These are phyloP conservation scores for Dromiciops gliroides DNA, from an alignment of 2,113 vertebrate species.

Conservation along the genomic window DNA sequence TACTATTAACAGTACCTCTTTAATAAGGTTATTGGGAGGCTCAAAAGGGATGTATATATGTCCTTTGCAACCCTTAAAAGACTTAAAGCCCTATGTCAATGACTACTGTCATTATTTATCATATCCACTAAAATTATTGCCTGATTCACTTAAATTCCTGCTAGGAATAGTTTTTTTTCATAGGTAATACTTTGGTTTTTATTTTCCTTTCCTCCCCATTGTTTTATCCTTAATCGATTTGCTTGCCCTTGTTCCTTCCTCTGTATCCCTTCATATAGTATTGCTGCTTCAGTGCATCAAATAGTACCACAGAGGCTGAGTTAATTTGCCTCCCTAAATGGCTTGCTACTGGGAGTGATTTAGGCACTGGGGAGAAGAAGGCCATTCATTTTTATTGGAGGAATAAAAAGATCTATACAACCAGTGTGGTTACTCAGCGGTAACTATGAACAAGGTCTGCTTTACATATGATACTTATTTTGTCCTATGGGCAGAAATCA, in stretches of 20 bases:
- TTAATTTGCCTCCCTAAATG: constrained; percentile 30
- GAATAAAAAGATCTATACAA: constrained; percentile 8
- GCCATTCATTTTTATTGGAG: constrained; percentile 37
- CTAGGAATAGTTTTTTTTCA: neutral
- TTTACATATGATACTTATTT: neutral
- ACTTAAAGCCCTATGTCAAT: neutral
- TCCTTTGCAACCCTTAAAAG: neutral
- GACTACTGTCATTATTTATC: neutral
- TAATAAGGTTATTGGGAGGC: neutral
- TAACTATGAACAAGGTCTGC: neutral
- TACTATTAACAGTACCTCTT: neutral
- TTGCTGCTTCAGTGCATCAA: neutral
- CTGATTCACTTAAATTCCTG: constrained; percentile 3
- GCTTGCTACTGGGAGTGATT: constrained; percentile 42
- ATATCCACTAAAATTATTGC: neutral
- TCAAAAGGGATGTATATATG: neutral
- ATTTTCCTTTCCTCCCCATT: neutral
- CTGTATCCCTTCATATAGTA: neutral
- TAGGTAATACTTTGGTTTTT: neutral
- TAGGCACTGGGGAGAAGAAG: constrained; percentile 16
- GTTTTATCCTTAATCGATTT: neutral
- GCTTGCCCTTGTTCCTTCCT: neutral
- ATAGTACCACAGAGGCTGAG: neutral
- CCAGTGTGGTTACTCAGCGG: neutral
- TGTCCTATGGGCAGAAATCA: constrained; percentile 14